Evolutionary conservation across 2,888 invertebrate species (phyloP).

Genomic region (Nymphalis polychloros): DNA sequence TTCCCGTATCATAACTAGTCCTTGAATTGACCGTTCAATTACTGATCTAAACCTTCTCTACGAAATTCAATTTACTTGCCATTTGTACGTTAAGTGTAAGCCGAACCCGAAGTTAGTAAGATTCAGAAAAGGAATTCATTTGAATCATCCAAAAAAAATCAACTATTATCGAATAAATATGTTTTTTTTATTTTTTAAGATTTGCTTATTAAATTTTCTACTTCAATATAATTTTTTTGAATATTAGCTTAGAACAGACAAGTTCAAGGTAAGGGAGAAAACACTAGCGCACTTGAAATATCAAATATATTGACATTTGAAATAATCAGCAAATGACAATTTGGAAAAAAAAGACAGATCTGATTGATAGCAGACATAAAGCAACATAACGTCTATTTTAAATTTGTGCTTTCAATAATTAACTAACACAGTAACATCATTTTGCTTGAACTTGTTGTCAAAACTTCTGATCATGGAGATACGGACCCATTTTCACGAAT

Average conservation of each 20-base stretch:
- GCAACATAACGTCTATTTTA: background rate
- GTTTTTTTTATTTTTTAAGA: too few relatives aligned
- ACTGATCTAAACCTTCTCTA: slow-evolving; percentile 28
- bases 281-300: too few relatives aligned
- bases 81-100: slow-evolving; percentile 38
- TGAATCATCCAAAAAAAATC: background rate
- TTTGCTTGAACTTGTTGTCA: slow-evolving; percentile 13
- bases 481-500: slow-evolving; percentile 20
- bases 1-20: slow-evolving; percentile 38
- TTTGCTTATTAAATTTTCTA: too few relatives aligned
- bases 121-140: slow-evolving; percentile 14
- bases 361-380: background rate
- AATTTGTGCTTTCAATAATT: slow-evolving; percentile 5
- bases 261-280: background rate
- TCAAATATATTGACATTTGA: slow-evolving; percentile 1
- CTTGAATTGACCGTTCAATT: slow-evolving; percentile 36
- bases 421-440: slow-evolving; percentile 33
- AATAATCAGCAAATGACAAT: slow-evolving; percentile 41
- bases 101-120: slow-evolving; percentile 24
- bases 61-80: slow-evolving; percentile 40
- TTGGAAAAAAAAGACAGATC: background rate
- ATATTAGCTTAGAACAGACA: slow-evolving; percentile 2
- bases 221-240: background rate
- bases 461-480: slow-evolving; percentile 22
- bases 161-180: too few relatives aligned